phyloP scores from a whole-genome alignment of 2,888 invertebrate genomes.

The Ligdia adustata region DNA sequence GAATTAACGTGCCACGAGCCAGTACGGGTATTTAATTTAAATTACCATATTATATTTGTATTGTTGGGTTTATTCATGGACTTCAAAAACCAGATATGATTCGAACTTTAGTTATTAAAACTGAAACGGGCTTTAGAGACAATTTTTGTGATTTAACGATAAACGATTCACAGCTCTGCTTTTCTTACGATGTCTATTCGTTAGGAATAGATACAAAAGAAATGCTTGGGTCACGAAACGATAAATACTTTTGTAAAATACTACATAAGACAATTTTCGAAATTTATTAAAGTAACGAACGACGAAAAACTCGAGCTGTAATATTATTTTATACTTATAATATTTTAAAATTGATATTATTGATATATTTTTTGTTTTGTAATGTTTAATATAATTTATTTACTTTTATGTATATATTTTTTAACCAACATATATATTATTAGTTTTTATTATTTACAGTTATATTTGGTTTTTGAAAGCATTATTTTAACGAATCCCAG shows the following conservation, averaged over 20 bases:
- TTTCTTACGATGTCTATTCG: slow-evolving; percentile 57
- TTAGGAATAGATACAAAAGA: slow-evolving; percentile 55
- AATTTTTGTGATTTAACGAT: too few species aligned
- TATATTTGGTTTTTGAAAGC: slow-evolving; percentile 8
- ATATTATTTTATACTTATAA: too few species aligned
- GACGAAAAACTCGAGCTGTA: too few species aligned
- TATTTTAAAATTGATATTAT: background rate
- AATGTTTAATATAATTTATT: too few species aligned
- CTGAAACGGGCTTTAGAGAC: too few species aligned
- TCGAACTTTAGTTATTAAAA: background rate
- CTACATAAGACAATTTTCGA: too few species aligned
- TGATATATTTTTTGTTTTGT: background rate
- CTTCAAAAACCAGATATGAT: slow-evolving; percentile 20
- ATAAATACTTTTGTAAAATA: too few species aligned
- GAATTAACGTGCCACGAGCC: slow-evolving; percentile 69
- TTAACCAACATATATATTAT: too few species aligned
- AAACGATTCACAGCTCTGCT: slow-evolving; percentile 29
- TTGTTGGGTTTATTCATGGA: slow-evolving; percentile 27
- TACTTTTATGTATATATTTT: too few species aligned
- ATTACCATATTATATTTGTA: slow-evolving; percentile 46
- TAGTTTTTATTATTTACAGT: too few species aligned
- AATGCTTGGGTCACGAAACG: slow-evolving; percentile 1
- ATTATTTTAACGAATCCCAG: slow-evolving; percentile 35
- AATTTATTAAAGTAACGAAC: too few species aligned
- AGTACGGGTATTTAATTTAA: slow-evolving; percentile 74